phyloP scores from a whole-genome alignment of 1,140 invertebrate species.

The Procambarus virginalis region DNA sequence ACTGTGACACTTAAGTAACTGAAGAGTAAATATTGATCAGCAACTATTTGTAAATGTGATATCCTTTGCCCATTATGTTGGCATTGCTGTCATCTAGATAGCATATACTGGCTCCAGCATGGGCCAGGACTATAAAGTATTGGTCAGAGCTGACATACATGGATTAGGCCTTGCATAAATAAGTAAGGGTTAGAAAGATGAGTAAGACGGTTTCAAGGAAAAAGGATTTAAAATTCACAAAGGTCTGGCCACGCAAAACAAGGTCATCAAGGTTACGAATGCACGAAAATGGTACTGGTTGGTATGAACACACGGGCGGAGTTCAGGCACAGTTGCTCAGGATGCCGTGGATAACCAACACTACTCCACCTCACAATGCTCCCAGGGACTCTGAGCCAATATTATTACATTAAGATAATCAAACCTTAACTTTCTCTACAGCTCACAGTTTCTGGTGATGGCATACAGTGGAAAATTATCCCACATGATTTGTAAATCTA shows the following conservation, averaged over 20 bases:
- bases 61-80: not conserved
- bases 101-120: slow-evolving; percentile 21
- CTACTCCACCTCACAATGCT: slow-evolving; percentile 17
- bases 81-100: slow-evolving; percentile 20
- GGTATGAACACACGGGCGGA: slow-evolving; percentile 44
- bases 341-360: slow-evolving; percentile 24
- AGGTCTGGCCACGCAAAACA: slow-evolving; percentile 49
- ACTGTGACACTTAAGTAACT: not conserved
- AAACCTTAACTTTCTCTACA: not conserved
- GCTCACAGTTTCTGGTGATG: slow-evolving; percentile 14
- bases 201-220: slow-evolving; percentile 25
- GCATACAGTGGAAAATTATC: slow-evolving; percentile 22
- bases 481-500: slow-evolving; percentile 12
- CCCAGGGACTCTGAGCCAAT: slow-evolving; percentile 15
- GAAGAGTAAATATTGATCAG: not conserved
- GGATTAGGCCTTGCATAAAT: slow-evolving; percentile 14
- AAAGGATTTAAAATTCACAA: slow-evolving; percentile 44
- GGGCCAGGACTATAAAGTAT: slow-evolving; percentile 28
- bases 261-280: slow-evolving; percentile 21
- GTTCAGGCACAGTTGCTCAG: slow-evolving; percentile 57
- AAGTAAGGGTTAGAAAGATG: slow-evolving; percentile 32
- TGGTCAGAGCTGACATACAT: slow-evolving; percentile 21
- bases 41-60: slow-evolving; percentile 8
- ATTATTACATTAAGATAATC: not conserved
- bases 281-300: slow-evolving; percentile 26